These are phyloP conservation scores for Recurvirostra avosetta DNA, from an alignment of 2,113 vertebrate genomes.

Conservation along the genomic window DNA sequence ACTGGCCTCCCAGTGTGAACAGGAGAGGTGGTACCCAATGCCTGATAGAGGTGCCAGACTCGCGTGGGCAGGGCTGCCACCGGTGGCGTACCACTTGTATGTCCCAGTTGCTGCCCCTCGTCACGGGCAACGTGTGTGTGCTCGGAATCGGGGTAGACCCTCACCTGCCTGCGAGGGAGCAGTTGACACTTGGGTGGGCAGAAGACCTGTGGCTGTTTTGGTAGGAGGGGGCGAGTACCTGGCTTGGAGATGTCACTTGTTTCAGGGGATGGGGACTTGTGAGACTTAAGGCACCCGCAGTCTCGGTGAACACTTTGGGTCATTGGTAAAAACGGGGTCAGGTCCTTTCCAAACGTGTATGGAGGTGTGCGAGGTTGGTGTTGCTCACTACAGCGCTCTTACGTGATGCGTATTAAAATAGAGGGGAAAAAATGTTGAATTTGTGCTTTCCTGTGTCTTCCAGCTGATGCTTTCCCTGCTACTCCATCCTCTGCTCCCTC, in stretches of 20 bases:
- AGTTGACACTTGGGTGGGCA: neutral
- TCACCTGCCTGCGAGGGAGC: neutral
- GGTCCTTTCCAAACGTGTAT: neutral
- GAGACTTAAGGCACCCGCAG: neutral
- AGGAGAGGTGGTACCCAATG: neutral
- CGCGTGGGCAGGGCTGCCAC: neutral
- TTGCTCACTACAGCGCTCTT: neutral
- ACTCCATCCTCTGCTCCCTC: neutral
- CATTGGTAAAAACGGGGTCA: too few relatives aligned
- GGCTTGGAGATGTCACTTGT: neutral
- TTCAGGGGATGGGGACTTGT: neutral
- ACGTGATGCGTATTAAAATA: neutral
- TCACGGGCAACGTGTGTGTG: accelerated
- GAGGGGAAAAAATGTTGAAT: neutral
- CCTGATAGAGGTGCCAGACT: neutral
- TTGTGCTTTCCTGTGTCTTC: neutral
- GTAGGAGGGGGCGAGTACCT: neutral
- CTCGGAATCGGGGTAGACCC: neutral
- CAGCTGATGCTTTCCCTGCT: neutral
- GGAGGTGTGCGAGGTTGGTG: neutral
- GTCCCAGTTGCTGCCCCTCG: neutral
- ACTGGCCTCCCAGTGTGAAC: neutral
- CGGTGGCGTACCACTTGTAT: accelerated
- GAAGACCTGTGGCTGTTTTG: neutral
- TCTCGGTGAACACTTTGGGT: accelerated